Percentiles rank a stretch among this genome's conserved stretches.
These are phyloP conservation scores for Julus scandinavius DNA, from an alignment of 2,888 invertebrate species.

Conservation along the genomic window DNA sequence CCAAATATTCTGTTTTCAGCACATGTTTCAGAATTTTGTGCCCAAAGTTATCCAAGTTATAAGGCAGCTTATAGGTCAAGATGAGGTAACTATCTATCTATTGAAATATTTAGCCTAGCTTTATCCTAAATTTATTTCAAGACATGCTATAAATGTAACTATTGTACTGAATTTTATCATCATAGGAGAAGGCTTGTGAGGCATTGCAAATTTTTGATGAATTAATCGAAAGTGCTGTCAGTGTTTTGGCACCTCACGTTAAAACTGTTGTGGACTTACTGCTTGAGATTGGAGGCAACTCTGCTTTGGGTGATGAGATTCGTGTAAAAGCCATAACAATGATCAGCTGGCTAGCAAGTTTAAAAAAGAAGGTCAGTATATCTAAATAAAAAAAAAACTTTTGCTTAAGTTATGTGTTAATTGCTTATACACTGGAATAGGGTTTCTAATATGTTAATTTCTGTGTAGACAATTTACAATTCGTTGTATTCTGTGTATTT, in stretches of 20 bases:
- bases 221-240: constrained; percentile 72
- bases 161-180: constrained; percentile 57
- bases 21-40: constrained; percentile 68
- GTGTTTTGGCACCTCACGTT: constrained; percentile 74
- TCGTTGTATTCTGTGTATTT: constrained; percentile 55
- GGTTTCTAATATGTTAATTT: no score
- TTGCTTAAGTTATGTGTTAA: neutral
- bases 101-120: neutral
- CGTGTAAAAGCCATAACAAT: constrained; percentile 77
- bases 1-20: constrained; percentile 61
- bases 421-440: neutral
- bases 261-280: constrained; percentile 75
- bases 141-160: neutral
- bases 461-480: neutral
- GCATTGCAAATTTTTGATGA: constrained; percentile 75
- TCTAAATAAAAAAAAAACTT: neutral
- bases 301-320: constrained; percentile 71
- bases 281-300: constrained; percentile 73
- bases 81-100: constrained; percentile 63
- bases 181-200: constrained; percentile 72
- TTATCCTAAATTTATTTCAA: neutral
- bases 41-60: constrained; percentile 75
- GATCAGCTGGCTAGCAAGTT: constrained; percentile 74
- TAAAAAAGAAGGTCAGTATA: constrained; percentile 76
- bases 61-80: constrained; percentile 69